phyloP scores from a whole-genome alignment of 2,113 vertebrate species.

The Burhinus oedicnemus region DNA sequence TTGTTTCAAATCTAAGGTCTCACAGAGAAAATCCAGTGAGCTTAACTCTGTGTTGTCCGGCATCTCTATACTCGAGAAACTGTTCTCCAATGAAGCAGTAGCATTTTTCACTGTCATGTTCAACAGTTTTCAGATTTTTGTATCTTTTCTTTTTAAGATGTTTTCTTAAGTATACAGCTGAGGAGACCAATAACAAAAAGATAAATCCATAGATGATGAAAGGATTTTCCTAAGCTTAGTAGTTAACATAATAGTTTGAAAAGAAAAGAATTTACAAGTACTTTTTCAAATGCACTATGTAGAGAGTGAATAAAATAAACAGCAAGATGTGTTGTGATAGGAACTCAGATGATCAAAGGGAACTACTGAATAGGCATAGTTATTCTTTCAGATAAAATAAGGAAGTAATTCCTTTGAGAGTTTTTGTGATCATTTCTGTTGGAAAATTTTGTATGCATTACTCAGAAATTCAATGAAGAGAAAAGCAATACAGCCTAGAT shows the following conservation, averaged over 20 bases:
- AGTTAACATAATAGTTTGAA: conserved; percentile 66
- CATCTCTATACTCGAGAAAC: background rate
- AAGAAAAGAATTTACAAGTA: conserved; percentile 63
- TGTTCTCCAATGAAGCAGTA: background rate
- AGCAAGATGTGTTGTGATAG: conserved; percentile 69
- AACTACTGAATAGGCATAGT: conserved; percentile 64
- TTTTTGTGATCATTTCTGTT: conserved; percentile 68
- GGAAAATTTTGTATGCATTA: conserved; percentile 68
- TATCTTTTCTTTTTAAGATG: conserved; percentile 54
- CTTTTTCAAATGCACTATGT: conserved; percentile 47
- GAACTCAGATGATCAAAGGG: conserved; percentile 71
- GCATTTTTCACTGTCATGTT: background rate
- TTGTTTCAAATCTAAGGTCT: conserved; percentile 36
- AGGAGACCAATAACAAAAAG: conserved; percentile 57
- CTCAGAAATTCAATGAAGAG: conserved; percentile 71
- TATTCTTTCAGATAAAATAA: conserved; percentile 76
- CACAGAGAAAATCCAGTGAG: conserved; percentile 23
- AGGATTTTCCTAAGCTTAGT: conserved; percentile 61
- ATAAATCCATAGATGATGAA: conserved; percentile 61
- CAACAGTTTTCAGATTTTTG: conserved; percentile 20
- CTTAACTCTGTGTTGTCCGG: conserved; percentile 52
- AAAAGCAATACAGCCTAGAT: conserved; percentile 60
- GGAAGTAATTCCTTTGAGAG: conserved; percentile 71
- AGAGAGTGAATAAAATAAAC: conserved; percentile 72
- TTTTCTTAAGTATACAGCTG: conserved; percentile 53